Evolutionary conservation across 2,113 vertebrate species (phyloP), one percentile per base, ranked within the genome.

Genomic region (Chiloscyllium plagiosum): DNA sequence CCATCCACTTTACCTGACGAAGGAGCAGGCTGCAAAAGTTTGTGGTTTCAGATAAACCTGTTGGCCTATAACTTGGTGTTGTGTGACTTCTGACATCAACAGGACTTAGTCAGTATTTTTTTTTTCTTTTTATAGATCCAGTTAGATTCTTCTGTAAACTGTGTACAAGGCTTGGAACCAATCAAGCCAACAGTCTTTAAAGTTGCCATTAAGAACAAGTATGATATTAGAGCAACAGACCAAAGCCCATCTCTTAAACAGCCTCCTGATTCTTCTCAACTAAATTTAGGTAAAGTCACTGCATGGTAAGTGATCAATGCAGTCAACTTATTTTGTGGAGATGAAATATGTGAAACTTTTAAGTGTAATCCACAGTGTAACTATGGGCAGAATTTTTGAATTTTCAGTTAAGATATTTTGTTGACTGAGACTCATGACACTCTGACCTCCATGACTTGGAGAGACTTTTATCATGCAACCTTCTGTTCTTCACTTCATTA

Each of bases 101-200:
- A 61, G 5, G 24, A 42, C 66, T 94, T 50, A 70, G 42, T 50
- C 37, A 19, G 68, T 61, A 90, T 20, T 70, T 72, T 8, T 94
- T n/a, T 6, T 52, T 37, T 42, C n/a, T 47, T 72, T 95, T 17
- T 72, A 94, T 95, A 95, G 94, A 52, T 29, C 26, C 69, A 72
- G 47, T 72, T 95, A 50, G 12, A 72, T 70, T 95, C 94, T 95
- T 72, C 68, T 52, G 68, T 50, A 95, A 72, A 52, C 2, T 95
- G 69, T 95, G 37, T 50, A 33, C 47, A 24, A 7, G 5, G 42
- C 69, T 95, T 70, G 42, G 68, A 72, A 72, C 68, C 29, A 15
- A 76, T 72, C 24, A 95, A 72, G 94, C 94, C 94, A 95, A 50
- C 94, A 33, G 56, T 93, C n/a, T 93, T 66, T 93, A 93, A 93